These are phyloP conservation scores for Dendrolimus kikuchii DNA, from an alignment of 1,140 invertebrate genomes.

Conservation along the genomic window DNA sequence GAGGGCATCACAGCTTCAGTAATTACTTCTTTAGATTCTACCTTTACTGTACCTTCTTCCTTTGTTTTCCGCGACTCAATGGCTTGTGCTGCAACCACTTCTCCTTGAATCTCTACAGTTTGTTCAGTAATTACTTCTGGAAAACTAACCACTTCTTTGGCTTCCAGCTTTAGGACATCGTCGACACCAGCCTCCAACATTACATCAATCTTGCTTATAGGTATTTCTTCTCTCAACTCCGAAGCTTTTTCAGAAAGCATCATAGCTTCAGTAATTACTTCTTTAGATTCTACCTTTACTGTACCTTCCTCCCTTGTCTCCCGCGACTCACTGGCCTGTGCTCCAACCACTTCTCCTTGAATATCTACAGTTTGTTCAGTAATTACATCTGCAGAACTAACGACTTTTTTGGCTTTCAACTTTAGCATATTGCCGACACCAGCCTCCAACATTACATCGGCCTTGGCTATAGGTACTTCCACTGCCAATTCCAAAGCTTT, in stretches of 20 bases:
- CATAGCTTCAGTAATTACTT: not conserved
- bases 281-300: not conserved
- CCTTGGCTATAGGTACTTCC: not conserved
- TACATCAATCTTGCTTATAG: not conserved
- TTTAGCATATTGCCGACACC: too few relatives aligned
- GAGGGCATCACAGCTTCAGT: not conserved
- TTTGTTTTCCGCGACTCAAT: not conserved
- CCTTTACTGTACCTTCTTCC: not conserved
- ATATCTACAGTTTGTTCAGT: not conserved
- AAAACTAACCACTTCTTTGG: conserved; percentile 8
- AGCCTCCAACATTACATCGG: not conserved
- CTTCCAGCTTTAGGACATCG: too few relatives aligned
- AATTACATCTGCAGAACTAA: too few relatives aligned
- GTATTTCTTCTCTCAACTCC: not conserved
- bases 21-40: conserved; percentile 3
- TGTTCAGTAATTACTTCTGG: too few relatives aligned
- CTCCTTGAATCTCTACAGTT: not conserved
- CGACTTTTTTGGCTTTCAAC: conserved; percentile 7
- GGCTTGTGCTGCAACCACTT: not conserved
- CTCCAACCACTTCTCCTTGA: not conserved
- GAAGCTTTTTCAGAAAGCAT: not conserved
- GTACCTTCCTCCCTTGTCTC: not conserved
- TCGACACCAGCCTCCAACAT: not conserved
- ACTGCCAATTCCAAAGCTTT: not conserved
- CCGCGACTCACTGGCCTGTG: not conserved